Evolutionary conservation across 2,888 invertebrate species (phyloP).

Genomic region (Phragmatobia fuliginosa): DNA sequence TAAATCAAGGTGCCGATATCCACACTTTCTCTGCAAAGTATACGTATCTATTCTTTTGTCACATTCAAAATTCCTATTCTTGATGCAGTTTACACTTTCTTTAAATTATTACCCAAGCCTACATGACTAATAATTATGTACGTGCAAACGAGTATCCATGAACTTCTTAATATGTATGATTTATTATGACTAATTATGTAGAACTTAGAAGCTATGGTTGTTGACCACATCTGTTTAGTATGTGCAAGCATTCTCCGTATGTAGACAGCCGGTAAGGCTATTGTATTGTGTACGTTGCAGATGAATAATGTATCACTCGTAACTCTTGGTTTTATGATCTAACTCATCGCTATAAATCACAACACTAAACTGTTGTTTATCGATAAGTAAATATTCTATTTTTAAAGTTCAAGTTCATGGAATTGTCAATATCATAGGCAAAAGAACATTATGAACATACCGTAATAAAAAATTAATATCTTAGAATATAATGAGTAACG

Average conservation of each 20-base stretch:
- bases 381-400: slow-evolving; percentile 41
- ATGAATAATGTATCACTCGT: slow-evolving; percentile 72
- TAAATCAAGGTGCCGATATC: slow-evolving; percentile 3
- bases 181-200: slow-evolving; percentile 47
- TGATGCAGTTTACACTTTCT: background rate
- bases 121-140: background rate
- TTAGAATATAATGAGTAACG: background rate
- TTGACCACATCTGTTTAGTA: slow-evolving; percentile 59
- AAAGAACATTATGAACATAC: background rate
- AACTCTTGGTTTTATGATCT: slow-evolving; percentile 64
- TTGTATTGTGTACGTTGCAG: slow-evolving; percentile 59
- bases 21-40: slow-evolving; percentile 1
- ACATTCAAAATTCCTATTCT: background rate
- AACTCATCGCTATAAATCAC: slow-evolving; percentile 62
- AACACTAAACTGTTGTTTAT: slow-evolving; percentile 50
- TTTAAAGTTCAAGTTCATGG: slow-evolving; percentile 53
- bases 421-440: slow-evolving; percentile 11
- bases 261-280: slow-evolving; percentile 56
- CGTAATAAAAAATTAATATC: background rate
- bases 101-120: background rate
- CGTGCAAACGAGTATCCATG: slow-evolving; percentile 8
- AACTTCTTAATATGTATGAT: slow-evolving; percentile 37
- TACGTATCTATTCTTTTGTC: background rate
- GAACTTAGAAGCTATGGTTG: slow-evolving; percentile 48
- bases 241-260: slow-evolving; percentile 63